Percentiles rank a stretch among this genome's conserved stretches.
These are phyloP conservation scores for Laupala kohalensis DNA, from an alignment of 1,140 invertebrate genomes.

Conservation along the genomic window DNA sequence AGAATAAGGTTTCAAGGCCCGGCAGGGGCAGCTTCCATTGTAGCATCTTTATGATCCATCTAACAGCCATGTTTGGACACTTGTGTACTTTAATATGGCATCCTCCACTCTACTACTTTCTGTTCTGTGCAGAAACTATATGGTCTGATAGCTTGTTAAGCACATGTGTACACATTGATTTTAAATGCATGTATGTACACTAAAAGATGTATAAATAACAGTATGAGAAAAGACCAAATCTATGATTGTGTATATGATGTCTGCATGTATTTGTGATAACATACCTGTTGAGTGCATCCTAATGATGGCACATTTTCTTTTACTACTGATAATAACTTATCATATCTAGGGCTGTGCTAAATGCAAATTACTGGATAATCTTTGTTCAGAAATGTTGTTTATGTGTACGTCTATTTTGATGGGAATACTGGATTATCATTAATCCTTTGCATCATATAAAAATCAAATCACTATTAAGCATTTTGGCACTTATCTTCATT, in stretches of 20 bases:
- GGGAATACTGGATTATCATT: no score
- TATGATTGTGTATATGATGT: constrained; percentile 3
- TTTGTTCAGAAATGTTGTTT: no score
- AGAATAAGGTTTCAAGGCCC: background rate
- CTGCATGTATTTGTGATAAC: background rate
- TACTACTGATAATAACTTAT: constrained; percentile 7
- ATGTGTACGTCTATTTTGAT: no score
- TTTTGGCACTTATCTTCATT: no score
- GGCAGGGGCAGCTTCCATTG: background rate
- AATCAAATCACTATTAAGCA: no score
- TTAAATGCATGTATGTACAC: background rate
- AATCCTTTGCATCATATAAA: no score
- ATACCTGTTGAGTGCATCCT: background rate
- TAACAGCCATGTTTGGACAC: background rate
- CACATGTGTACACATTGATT: constrained; percentile 1
- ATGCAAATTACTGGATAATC: background rate
- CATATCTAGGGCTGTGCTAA: constrained; percentile 11
- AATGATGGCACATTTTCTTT: constrained; percentile 2
- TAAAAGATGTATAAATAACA: background rate
- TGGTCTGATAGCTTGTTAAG: constrained; percentile 1
- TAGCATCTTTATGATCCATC: background rate
- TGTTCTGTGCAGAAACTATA: background rate
- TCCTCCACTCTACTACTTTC: background rate
- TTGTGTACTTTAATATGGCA: background rate
- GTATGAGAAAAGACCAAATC: background rate